A percentile compares a stretch with the other conserved stretches of the same genome.
Conservation (phyloP, 2,888 invertebrate genomes). For the Drosophila nr. perissopoda region DNA sequence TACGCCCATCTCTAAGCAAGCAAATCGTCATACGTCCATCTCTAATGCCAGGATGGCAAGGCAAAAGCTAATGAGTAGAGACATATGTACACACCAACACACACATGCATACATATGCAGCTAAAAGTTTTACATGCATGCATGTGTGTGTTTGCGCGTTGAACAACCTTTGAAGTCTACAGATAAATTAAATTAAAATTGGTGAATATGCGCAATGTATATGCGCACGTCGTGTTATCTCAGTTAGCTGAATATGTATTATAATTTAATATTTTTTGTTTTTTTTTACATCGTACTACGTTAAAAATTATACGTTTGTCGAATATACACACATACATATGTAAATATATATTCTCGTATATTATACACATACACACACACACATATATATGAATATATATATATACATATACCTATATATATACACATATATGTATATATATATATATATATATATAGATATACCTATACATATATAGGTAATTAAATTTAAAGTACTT, state of each 20-base stretch:
- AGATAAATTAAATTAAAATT: constrained; percentile 7
- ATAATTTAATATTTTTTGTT: not conserved
- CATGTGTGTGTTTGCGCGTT: not conserved
- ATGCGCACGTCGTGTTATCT: not conserved
- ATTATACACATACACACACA: constrained; percentile 5
- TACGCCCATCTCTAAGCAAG: not conserved
- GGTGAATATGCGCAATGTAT: not conserved
- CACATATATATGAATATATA: not conserved
- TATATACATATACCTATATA: no score
- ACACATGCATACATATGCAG: not conserved
- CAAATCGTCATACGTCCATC: not conserved
- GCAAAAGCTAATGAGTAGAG: not conserved
- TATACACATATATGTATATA: constrained; percentile 6
- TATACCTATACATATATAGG: not conserved
- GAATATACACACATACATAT: constrained; percentile 10
- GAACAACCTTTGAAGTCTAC: constrained; percentile 6
- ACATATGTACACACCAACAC: not conserved
- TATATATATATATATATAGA: not conserved
- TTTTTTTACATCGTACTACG: constrained; percentile 1
- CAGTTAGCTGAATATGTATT: not conserved
- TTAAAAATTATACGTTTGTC: constrained; percentile 1
- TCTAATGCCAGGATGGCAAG: not conserved
- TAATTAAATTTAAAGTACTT: constrained; percentile 22
- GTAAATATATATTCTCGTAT: constrained; percentile 11
- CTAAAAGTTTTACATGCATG: not conserved